Percentiles rank a stretch among this genome's conserved stretches.
Conservation (phyloP, 92 coral and sea anemone genomes). For the Anthopleura xanthogrammica region DNA sequence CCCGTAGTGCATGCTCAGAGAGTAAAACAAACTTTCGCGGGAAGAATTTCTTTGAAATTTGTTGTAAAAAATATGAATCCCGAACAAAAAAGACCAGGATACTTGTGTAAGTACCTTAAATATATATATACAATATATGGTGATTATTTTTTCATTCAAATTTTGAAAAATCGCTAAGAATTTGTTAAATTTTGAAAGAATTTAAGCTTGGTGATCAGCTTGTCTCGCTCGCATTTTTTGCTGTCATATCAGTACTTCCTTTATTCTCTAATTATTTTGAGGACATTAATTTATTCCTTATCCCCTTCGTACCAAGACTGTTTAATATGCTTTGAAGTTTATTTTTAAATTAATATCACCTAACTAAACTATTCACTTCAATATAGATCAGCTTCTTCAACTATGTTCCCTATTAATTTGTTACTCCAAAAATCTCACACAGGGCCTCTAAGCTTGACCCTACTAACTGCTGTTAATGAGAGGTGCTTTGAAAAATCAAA, state of each 20-base stretch:
- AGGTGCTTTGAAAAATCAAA: not conserved
- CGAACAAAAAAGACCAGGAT: slow-evolving; percentile 54
- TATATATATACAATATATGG: not conserved
- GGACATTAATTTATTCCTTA: not conserved
- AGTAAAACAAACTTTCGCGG: not conserved
- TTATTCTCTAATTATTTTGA: not conserved
- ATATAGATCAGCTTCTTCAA: too few species aligned
- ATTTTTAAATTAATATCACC: too few species aligned
- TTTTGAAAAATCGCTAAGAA: not conserved
- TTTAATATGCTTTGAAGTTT: too few species aligned
- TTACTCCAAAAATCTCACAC: too few species aligned
- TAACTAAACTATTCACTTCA: too few species aligned
- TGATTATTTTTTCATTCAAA: not conserved
- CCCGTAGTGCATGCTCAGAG: not conserved
- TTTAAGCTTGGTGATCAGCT: not conserved
- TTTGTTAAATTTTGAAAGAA: not conserved
- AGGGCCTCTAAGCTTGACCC: too few species aligned
- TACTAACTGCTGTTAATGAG: too few species aligned
- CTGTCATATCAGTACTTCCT: not conserved
- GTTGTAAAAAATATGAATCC: slow-evolving; percentile 25
- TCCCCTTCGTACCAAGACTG: too few species aligned
- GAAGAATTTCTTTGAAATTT: not conserved
- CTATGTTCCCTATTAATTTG: not conserved
- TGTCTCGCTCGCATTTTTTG: not conserved
- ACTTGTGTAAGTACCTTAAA: slow-evolving; percentile 44